Percentiles rank a stretch among this genome's conserved stretches.
These are phyloP conservation scores for Dendrocopos noguchii DNA, from an alignment of 2,113 vertebrate genomes.

Conservation along the genomic window DNA sequence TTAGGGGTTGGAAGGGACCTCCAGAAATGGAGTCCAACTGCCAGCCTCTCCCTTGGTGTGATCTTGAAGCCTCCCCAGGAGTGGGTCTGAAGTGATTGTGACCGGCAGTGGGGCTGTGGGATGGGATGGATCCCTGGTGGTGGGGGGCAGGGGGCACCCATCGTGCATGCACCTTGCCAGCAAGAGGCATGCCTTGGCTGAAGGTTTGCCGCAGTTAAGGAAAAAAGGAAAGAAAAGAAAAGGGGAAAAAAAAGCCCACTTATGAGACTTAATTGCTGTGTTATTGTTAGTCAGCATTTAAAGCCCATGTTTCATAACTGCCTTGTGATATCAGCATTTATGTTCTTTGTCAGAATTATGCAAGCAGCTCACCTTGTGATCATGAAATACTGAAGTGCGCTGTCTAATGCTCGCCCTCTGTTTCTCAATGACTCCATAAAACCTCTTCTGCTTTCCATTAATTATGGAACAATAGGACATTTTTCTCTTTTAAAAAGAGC, in stretches of 20 bases:
- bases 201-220: background rate
- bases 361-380: constrained; percentile 63
- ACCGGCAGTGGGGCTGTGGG: background rate
- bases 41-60: background rate
- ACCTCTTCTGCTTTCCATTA: constrained; percentile 34
- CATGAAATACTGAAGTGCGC: constrained; percentile 21
- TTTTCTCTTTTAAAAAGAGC: background rate
- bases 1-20: no score
- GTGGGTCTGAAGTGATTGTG: background rate
- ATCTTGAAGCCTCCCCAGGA: background rate
- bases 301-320: constrained; percentile 46
- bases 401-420: constrained; percentile 15
- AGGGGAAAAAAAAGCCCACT: background rate
- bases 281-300: constrained; percentile 40
- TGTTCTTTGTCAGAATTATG: constrained; percentile 36
- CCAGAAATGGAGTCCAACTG: no score
- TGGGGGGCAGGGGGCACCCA: background rate
- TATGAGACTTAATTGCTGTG: constrained; percentile 1
- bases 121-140: background rate
- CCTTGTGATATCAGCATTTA: constrained; percentile 24
- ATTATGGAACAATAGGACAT: background rate
- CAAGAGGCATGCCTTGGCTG: background rate
- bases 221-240: background rate
- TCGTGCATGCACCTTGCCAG: background rate
- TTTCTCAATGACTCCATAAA: constrained; percentile 5